A percentile compares a stretch with the other conserved stretches of the same genome.
Evolutionary conservation across 2,888 invertebrate genomes (phyloP).

Genomic region (Cosmia pyralina): DNA sequence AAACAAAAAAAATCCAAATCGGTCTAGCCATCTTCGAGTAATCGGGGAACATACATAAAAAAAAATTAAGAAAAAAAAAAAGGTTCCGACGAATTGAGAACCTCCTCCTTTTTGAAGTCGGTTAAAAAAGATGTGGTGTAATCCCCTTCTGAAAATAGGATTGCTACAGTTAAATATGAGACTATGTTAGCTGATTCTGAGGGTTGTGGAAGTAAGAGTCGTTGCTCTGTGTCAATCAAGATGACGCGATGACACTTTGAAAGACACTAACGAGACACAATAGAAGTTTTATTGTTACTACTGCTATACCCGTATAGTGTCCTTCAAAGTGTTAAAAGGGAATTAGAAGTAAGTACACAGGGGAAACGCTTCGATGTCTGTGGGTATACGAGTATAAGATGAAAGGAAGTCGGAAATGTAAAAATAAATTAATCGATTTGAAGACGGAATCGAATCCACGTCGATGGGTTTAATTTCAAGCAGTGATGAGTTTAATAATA

Average conservation of each 20-base stretch:
- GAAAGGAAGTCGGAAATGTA: conserved; percentile 29
- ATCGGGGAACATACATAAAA: no score
- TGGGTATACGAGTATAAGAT: conserved; percentile 20
- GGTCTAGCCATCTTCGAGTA: no score
- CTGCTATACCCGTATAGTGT: no score
- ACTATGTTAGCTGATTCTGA: conserved; percentile 3
- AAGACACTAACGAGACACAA: no score
- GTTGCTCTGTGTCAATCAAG: conserved; percentile 14
- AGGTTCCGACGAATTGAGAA: no score
- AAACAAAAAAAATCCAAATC: no score
- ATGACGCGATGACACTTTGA: conserved; percentile 8
- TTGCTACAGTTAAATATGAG: conserved; percentile 8
- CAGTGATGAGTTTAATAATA: conserved; percentile 36
- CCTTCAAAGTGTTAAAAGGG: conserved; percentile 1
- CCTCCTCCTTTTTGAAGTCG: no score
- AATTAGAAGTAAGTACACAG: conserved; percentile 21
- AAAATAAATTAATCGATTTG: conserved; percentile 40
- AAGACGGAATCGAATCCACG: no score
- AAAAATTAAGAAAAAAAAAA: no score
- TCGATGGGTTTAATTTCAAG: no score
- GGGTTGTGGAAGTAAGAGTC: not conserved
- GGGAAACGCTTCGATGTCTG: conserved; percentile 1
- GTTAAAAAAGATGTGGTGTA: conserved; percentile 17
- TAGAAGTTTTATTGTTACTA: no score
- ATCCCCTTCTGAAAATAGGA: not conserved